phyloP scores from a whole-genome alignment of 2,113 vertebrate species.

The Rhinopomastus cyanomelas region DNA sequence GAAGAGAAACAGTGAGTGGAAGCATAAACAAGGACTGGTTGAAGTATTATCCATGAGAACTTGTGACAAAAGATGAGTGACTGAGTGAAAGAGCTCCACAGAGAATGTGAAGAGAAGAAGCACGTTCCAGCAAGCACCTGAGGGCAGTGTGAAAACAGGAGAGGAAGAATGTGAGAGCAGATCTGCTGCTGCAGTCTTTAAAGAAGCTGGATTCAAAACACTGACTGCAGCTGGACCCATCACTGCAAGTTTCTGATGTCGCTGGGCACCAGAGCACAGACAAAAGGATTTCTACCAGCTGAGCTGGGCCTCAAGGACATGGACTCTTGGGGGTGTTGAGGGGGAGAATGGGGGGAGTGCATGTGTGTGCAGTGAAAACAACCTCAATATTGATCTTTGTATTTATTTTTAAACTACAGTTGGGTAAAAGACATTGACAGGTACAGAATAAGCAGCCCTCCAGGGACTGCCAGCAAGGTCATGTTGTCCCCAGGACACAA shows the following conservation, averaged over 20 bases:
- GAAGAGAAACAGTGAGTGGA: not conserved
- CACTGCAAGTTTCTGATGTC: not conserved
- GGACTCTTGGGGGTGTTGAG: not conserved
- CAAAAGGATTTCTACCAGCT: not conserved
- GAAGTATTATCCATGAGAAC: not conserved
- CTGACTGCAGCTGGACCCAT: not conserved
- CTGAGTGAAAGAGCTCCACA: not conserved
- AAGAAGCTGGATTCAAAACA: not conserved
- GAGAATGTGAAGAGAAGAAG: not conserved
- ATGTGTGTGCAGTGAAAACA: not conserved
- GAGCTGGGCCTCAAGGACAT: not conserved
- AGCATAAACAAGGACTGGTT: not conserved
- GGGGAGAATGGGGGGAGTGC: not conserved
- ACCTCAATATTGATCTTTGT: not conserved
- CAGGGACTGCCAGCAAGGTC: not conserved
- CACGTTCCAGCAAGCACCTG: not conserved
- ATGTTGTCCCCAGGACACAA: not conserved
- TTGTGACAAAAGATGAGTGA: not conserved
- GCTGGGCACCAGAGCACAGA: not conserved
- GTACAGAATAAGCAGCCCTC: not conserved
- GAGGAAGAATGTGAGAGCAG: not conserved
- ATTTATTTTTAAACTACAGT: not conserved
- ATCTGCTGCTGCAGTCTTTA: not conserved
- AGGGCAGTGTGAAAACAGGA: not conserved
- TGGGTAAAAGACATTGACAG: not conserved